phyloP scores from a whole-genome alignment of 2,797 vertebrate genomes.

The Rhinichthys osculus region DNA sequence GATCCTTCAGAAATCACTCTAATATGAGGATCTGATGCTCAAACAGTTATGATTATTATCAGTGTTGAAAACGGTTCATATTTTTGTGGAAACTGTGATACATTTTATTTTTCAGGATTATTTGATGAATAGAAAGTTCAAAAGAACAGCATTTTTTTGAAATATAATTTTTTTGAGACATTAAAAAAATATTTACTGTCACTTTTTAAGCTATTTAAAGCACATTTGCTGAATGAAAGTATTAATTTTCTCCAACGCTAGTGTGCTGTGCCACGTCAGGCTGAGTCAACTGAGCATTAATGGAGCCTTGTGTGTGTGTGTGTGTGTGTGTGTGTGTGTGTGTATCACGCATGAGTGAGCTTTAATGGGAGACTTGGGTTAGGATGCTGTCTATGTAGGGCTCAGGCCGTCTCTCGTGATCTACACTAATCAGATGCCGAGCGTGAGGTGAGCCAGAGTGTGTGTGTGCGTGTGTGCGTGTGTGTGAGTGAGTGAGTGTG shows the following conservation, averaged over 20 bases:
- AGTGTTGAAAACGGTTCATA: no score
- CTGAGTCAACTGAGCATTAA: neutral
- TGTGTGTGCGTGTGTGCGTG: neutral
- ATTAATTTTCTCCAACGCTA: no score
- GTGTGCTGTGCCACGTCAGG: neutral
- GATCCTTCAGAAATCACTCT: no score
- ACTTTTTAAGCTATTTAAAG: neutral
- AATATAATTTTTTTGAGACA: neutral
- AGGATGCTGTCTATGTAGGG: neutral
- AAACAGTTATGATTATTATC: no score
- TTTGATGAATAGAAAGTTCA: neutral
- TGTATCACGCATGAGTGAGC: neutral
- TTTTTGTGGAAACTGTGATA: no score
- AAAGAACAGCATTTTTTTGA: neutral
- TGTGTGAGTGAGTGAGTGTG: no score
- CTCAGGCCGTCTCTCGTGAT: neutral
- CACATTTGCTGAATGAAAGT: neutral
- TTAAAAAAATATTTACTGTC: neutral
- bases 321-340: neutral
- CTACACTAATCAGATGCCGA: slow-evolving; percentile 8
- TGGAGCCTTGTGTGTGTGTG: neutral
- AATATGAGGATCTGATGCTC: no score
- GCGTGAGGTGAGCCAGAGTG: neutral
- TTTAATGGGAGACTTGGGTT: neutral
- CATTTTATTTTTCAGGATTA: no score